These are phyloP conservation scores for Porphyrio hochstetteri DNA, from an alignment of 2,113 vertebrate species.

Conservation along the genomic window DNA sequence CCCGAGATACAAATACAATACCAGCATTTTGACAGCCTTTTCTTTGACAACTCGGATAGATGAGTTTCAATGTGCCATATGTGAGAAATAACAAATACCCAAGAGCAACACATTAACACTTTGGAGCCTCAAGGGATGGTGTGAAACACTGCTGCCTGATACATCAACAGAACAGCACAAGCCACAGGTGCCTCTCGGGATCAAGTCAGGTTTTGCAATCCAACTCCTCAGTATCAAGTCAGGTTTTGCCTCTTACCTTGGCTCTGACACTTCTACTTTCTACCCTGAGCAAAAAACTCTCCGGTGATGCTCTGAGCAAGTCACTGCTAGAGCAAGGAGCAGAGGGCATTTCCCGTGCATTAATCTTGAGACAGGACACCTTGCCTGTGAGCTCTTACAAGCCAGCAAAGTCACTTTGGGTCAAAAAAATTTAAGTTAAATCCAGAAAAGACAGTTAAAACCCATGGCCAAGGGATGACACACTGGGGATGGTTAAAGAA, in stretches of 20 bases:
- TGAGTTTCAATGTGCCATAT: neutral
- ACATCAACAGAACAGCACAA: accelerated
- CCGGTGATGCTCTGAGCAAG: neutral
- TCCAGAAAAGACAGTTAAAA: neutral
- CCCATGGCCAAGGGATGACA: neutral
- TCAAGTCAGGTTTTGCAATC: neutral
- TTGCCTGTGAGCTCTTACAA: neutral
- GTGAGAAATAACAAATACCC: neutral
- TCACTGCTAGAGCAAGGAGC: neutral
- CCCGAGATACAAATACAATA: neutral
- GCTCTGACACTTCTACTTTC: neutral
- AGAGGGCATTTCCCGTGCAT: neutral
- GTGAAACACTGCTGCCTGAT: accelerated
- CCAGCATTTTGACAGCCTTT: neutral
- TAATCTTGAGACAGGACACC: neutral
- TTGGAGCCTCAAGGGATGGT: neutral
- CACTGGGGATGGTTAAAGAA: neutral
- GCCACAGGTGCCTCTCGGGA: accelerated
- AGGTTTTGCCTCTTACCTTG: neutral
- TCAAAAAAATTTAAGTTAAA: neutral
- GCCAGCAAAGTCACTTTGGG: neutral
- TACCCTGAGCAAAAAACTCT: neutral
- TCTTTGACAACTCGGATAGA: neutral
- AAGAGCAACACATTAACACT: neutral
- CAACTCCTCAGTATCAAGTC: no score